These are phyloP conservation scores for Rotaria macrura DNA, from an alignment of 2,888 invertebrate species.

Conservation along the genomic window DNA sequence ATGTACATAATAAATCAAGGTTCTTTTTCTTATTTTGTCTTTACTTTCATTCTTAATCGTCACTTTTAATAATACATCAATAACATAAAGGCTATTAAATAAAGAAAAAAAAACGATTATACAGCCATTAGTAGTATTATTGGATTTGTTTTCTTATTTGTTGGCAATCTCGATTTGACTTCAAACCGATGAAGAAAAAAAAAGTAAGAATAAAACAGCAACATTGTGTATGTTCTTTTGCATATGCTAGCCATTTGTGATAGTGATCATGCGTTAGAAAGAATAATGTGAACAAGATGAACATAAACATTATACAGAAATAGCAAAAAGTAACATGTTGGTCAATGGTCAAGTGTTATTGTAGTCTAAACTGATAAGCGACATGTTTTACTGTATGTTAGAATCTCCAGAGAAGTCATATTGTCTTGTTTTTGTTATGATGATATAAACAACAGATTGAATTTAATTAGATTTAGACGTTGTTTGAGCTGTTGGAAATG, in stretches of 20 bases:
- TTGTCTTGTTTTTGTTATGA: background rate
- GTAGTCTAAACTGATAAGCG: background rate
- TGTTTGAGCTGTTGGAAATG: background rate
- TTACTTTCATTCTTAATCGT: background rate
- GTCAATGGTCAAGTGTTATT: background rate
- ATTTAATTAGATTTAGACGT: background rate
- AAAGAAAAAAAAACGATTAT: background rate
- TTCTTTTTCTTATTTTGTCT: background rate
- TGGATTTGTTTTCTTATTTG: background rate
- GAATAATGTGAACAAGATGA: conserved; percentile 1
- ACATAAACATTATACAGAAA: background rate
- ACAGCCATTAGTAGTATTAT: no score
- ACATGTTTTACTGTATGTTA: background rate
- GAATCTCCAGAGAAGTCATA: background rate
- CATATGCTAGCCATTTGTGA: background rate
- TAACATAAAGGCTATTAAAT: background rate
- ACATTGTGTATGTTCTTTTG: background rate
- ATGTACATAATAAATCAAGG: background rate
- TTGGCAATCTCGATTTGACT: background rate
- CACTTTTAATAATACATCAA: background rate
- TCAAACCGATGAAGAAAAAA: background rate
- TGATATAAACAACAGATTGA: background rate
- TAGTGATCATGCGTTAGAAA: background rate
- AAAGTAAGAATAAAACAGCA: background rate
- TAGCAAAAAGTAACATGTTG: background rate